Percentiles rank a stretch among this genome's conserved stretches.
Evolutionary conservation across 2,113 vertebrate genomes (phyloP).

Genomic region (Mobula birostris): DNA sequence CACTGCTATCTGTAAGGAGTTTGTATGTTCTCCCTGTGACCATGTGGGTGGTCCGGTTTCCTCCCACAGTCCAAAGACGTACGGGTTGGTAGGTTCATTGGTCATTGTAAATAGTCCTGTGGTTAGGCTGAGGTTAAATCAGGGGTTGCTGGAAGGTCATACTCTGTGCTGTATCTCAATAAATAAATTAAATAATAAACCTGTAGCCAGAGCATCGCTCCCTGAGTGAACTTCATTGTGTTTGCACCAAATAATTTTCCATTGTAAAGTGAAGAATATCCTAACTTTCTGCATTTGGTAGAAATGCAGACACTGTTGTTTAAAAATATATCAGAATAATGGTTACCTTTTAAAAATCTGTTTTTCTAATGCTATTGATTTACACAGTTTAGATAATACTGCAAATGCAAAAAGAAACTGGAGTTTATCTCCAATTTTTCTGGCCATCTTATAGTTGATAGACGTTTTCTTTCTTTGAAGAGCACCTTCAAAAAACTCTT

Average conservation of each 20-base stretch:
- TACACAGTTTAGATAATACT: neutral
- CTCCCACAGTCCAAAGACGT: too few relatives aligned
- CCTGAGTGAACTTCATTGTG: neutral
- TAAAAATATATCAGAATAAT: neutral
- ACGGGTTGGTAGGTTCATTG: too few relatives aligned
- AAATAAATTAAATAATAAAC: too few relatives aligned
- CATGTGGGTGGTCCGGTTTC: too few relatives aligned
- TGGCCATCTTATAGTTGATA: neutral
- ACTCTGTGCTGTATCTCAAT: too few relatives aligned
- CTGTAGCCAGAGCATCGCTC: neutral
- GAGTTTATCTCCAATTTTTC: neutral
- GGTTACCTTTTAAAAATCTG: neutral
- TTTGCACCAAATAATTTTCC: neutral
- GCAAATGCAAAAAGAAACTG: neutral
- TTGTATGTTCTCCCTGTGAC: too few relatives aligned
- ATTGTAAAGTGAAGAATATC: neutral
- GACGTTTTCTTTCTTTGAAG: neutral
- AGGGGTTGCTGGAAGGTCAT: too few relatives aligned
- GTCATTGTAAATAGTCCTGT: too few relatives aligned
- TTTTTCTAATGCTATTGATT: neutral
- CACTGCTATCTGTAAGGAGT: too few relatives aligned
- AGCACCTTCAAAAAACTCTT: neutral
- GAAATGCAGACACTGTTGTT: neutral
- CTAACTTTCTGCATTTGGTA: neutral
- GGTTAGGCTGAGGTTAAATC: too few relatives aligned